Percentiles rank a stretch among this genome's conserved stretches.
Conservation (phyloP, 2,888 invertebrate species). For the Macrophya alboannulata region DNA sequence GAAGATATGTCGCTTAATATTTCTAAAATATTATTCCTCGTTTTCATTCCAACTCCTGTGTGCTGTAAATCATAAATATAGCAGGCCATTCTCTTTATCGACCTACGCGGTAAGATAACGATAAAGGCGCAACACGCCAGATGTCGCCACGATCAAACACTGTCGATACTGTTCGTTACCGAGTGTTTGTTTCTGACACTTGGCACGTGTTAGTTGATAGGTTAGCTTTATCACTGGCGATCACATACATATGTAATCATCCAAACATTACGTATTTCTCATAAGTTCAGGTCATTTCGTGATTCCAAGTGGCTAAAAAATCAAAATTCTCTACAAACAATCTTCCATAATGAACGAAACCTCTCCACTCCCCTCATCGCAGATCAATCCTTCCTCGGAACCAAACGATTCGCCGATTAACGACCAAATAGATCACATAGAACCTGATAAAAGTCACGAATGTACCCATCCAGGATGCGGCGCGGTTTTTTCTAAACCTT, state of each 20-base stretch:
- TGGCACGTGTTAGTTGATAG: neutral
- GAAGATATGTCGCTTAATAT: no score
- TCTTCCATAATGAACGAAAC: conserved; percentile 4
- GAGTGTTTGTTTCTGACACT: neutral
- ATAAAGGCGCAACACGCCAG: neutral
- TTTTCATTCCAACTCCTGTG: no score
- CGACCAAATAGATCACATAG: neutral
- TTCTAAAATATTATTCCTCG: no score
- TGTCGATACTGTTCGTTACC: neutral
- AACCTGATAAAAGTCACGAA: conserved; percentile 73
- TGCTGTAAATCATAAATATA: no score
- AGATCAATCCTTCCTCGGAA: neutral
- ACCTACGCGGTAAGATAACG: neutral
- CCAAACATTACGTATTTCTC: neutral
- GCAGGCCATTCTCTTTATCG: no score
- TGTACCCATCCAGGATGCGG: conserved; percentile 81
- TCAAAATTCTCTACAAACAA: neutral
- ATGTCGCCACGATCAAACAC: neutral
- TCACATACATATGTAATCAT: neutral
- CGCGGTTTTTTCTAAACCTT: conserved; percentile 81
- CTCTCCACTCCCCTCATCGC: neutral
- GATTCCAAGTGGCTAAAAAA: neutral
- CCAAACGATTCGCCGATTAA: neutral
- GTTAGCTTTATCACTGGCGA: neutral
- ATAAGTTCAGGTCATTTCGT: neutral